Percentiles rank a stretch among this genome's conserved stretches.
These are phyloP conservation scores for Aphelenchoides besseyi DNA, from an alignment of 1,140 invertebrate genomes.

Conservation along the genomic window DNA sequence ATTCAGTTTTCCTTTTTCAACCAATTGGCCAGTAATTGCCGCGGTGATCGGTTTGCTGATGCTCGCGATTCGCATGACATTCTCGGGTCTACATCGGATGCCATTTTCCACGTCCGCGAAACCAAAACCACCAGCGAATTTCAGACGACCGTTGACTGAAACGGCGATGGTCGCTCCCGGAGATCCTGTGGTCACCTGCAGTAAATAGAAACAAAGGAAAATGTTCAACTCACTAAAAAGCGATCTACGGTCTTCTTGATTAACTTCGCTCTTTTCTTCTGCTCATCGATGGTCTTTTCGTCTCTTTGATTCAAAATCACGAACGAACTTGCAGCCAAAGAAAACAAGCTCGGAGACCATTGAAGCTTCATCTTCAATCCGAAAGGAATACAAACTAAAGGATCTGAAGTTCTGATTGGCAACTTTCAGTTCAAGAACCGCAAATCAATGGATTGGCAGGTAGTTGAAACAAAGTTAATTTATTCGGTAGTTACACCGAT, in stretches of 20 bases:
- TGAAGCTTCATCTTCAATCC: too few relatives aligned
- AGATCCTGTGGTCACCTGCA: conserved; percentile 57
- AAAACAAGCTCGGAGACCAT: too few relatives aligned
- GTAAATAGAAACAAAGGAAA: conserved; percentile 5
- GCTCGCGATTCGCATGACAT: conserved; percentile 70
- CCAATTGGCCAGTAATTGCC: conserved; percentile 67
- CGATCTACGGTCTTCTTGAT: not conserved
- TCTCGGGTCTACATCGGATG: conserved; percentile 65
- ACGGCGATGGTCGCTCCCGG: conserved; percentile 69
- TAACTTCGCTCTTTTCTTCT: not conserved
- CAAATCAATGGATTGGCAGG: too few relatives aligned
- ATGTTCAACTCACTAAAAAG: too few relatives aligned
- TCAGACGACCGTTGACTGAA: conserved; percentile 66
- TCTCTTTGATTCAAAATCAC: not conserved
- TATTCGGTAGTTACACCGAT: not conserved
- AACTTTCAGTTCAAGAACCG: too few relatives aligned
- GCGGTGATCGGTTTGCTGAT: conserved; percentile 70
- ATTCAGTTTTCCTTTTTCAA: conserved; percentile 68
- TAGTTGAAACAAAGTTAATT: too few relatives aligned
- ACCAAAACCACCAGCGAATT: conserved; percentile 68
- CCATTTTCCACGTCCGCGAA: conserved; percentile 69
- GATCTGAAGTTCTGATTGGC: too few relatives aligned
- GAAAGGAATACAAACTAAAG: too few relatives aligned
- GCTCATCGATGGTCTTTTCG: not conserved
- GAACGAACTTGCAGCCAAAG: not conserved